Evolutionary conservation across 2,888 invertebrate genomes (phyloP).

Genomic region (Synergus itoensis): DNA sequence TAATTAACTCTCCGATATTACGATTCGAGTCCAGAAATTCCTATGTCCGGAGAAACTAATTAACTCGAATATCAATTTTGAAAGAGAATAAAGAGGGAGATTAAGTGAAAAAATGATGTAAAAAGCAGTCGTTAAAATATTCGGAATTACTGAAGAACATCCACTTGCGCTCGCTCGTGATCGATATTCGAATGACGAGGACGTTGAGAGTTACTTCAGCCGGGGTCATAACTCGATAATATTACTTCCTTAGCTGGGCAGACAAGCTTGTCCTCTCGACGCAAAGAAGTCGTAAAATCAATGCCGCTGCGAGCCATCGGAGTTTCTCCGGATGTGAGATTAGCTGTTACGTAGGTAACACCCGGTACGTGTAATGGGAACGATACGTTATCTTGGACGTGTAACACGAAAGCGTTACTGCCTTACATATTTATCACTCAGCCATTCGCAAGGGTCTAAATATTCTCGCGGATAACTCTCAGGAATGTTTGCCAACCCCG

Average conservation of each 20-base stretch:
- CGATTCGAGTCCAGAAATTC: background rate
- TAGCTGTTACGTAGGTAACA: conserved; percentile 30
- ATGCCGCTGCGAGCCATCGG: conserved; percentile 23
- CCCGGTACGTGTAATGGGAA: conserved; percentile 62
- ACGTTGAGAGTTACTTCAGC: conserved; percentile 10
- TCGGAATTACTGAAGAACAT: background rate
- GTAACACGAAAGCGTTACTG: conserved; percentile 61
- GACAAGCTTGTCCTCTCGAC: conserved; percentile 45
- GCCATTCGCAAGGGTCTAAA: conserved; percentile 15
- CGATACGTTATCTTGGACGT: conserved; percentile 66
- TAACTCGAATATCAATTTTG: background rate
- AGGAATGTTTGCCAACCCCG: conserved; percentile 5
- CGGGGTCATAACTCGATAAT: conserved; percentile 1
- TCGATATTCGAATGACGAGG: conserved; percentile 21
- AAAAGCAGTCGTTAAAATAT: conserved; percentile 7
- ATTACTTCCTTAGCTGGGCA: conserved; percentile 36
- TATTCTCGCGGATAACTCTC: conserved; percentile 29
- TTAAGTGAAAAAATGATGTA: background rate
- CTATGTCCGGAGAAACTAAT: background rate
- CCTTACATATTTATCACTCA: conserved; percentile 36
- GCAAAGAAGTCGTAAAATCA: conserved; percentile 42
- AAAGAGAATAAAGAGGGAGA: background rate
- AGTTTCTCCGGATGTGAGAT: conserved; percentile 43
- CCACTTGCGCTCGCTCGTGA: background rate
- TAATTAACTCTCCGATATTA: conserved; percentile 27